Base-by-base conservation (phyloP, 1,140 invertebrate genomes). In the Drosophila funebris region DNA sequence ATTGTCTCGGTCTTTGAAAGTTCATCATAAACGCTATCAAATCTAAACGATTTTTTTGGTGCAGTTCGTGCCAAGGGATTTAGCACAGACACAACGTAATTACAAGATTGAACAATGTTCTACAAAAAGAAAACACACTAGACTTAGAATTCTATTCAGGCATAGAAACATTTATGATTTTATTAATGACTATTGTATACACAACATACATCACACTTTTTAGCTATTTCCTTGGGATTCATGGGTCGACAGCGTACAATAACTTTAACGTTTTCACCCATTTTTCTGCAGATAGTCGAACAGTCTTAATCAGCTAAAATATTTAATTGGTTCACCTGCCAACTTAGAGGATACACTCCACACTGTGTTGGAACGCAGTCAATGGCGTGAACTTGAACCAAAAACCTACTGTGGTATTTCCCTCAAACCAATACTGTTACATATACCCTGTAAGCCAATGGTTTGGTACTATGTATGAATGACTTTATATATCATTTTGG, bases 241-340 rank as follows among this genome's bases (percentile, higher is more conserved):
- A 98, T 96, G 13, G 97, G 97, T 31, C 97, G 95, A 93, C 97
- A 98, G 92, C 97, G 93, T 66, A 98, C 96, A 44, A 98, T 96
- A 13, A 98, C 97, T 93, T 97, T 97, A 16, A 98, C 97, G 73
- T 95, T 94, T 93, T 98, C 97, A 43, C 95, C 94, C 94, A 95
- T 95, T 37, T 58, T 79, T 1, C 11, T 31, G 7, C 16, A 5
- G 11, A n/a, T n/a, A n/a, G n/a, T n/a, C n/a, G n/a, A n/a, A n/a
- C n/a, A n/a, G n/a, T n/a, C n/a, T n/a, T n/a, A n/a, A n/a, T n/a
- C 24, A 46, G 11, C 22, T 31, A 1, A 16, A 27, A 27, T 9
- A 43, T 33, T 33, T n/a, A 16, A 13, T 31, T 11, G 6, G 22
- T 5, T 36, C 9, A n/a, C n/a, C 33, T 36, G 3, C 4, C n/a